These are phyloP conservation scores for Pseudomyrmex pallidus DNA, from an alignment of 1,140 invertebrate genomes.

Conservation along the genomic window DNA sequence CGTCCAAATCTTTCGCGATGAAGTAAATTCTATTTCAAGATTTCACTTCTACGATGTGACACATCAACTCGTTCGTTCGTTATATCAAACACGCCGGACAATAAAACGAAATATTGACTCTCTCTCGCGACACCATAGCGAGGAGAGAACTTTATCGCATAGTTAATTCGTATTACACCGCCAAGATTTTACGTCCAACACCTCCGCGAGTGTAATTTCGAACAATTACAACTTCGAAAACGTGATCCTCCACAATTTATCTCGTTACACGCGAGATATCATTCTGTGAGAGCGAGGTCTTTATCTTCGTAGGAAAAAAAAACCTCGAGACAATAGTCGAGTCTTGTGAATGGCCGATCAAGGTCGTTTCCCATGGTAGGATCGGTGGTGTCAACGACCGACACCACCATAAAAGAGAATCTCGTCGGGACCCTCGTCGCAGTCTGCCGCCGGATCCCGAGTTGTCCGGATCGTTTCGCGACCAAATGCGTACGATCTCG, in stretches of 20 bases:
- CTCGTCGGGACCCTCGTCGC: conserved; percentile 23
- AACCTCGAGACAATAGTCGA: conserved; percentile 25
- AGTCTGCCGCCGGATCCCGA: conserved; percentile 33
- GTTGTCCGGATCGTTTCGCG: background rate
- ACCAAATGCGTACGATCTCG: background rate
- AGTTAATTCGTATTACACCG: too few relatives aligned
- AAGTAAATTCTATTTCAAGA: background rate
- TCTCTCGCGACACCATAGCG: background rate
- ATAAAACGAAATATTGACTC: background rate
- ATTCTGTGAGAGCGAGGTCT: conserved; percentile 15
- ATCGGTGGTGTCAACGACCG: conserved; percentile 19
- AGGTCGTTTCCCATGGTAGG: conserved; percentile 55
- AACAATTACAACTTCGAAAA: too few relatives aligned
- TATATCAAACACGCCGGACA: too few relatives aligned
- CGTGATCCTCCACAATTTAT: too few relatives aligned
- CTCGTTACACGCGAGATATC: background rate
- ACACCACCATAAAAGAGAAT: conserved; percentile 51
- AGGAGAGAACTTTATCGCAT: too few relatives aligned
- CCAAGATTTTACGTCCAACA: too few relatives aligned
- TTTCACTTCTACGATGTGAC: conserved; percentile 7
- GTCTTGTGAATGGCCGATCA: conserved; percentile 30
- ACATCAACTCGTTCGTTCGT: too few relatives aligned
- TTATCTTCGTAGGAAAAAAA: conserved; percentile 24
- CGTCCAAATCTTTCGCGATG: too few relatives aligned
- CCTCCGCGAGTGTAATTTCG: background rate